Percentiles rank a stretch among this genome's conserved stretches.
phyloP scores from a whole-genome alignment of 1,140 invertebrate species.

The Cotesia typhae region DNA sequence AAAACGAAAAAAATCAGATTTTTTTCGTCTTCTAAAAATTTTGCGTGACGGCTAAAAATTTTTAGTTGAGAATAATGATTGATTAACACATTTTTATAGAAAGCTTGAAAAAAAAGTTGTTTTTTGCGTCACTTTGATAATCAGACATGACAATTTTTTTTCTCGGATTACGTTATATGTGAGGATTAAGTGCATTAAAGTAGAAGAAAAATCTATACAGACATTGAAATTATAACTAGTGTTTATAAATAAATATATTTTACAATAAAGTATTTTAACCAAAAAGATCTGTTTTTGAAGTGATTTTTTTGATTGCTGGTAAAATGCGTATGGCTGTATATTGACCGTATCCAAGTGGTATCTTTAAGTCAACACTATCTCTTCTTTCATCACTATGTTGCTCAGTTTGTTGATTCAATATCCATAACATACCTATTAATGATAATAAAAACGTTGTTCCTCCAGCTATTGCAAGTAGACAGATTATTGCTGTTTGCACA shows the following conservation, averaged over 20 bases:
- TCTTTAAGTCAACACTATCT: constrained; percentile 56
- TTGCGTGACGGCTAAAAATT: too few relatives aligned
- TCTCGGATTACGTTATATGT: too few relatives aligned
- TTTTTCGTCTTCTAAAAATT: too few relatives aligned
- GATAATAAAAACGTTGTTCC: constrained; percentile 46
- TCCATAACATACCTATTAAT: constrained; percentile 46
- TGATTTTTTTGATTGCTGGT: constrained; percentile 59
- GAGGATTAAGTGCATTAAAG: too few relatives aligned
- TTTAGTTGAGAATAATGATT: too few relatives aligned
- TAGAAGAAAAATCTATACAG: too few relatives aligned
- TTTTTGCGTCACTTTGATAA: too few relatives aligned
- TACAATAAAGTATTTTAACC: constrained; percentile 39
- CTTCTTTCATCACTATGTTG: constrained; percentile 43
- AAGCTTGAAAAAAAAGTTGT: too few relatives aligned
- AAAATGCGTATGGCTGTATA: constrained; percentile 60
- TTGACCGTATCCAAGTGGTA: constrained; percentile 59
- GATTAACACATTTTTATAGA: too few relatives aligned
- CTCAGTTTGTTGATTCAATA: constrained; percentile 50
- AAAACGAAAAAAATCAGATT: too few relatives aligned
- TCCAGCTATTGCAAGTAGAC: constrained; percentile 49
- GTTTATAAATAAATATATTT: background rate
- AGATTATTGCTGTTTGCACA: constrained; percentile 48
- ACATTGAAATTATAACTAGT: too few relatives aligned
- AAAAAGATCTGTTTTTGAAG: constrained; percentile 57
- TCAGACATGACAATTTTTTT: too few relatives aligned